Percentiles rank a stretch among this genome's conserved stretches.
Evolutionary conservation across 2,888 invertebrate species (phyloP).

Genomic region (Tipula helvola): DNA sequence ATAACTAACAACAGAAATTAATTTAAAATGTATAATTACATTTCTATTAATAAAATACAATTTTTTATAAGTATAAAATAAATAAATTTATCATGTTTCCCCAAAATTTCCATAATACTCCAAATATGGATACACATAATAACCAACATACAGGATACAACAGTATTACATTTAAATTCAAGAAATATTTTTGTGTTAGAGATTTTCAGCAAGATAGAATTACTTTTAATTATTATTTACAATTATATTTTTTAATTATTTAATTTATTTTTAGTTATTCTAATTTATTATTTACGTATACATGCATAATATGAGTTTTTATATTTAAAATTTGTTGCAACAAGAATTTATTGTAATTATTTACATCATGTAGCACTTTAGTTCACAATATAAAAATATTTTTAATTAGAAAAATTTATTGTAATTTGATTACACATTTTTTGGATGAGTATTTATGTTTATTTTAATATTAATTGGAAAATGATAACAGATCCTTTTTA

Average conservation of each 20-base stretch:
- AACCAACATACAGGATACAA: not conserved
- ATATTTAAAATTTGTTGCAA: not conserved
- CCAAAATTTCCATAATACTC: not conserved
- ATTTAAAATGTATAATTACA: not conserved
- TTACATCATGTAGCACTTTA: not conserved
- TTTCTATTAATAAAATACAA: not conserved
- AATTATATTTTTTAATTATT: not conserved
- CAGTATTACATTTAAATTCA: not conserved
- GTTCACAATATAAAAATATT: not conserved
- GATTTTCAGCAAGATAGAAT: not conserved
- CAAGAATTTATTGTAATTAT: not conserved
- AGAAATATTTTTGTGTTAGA: not conserved
- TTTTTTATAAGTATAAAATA: not conserved
- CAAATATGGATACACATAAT: not conserved
- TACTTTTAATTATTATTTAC: not conserved
- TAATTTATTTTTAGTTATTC: not conserved
- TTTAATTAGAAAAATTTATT: not conserved
- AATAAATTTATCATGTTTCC: not conserved
- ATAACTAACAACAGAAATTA: not conserved
- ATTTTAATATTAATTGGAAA: not conserved
- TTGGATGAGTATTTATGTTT: not conserved
- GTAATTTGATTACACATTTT: not conserved
- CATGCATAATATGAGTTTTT: not conserved
- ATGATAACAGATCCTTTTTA: not conserved
- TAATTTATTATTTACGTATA: not conserved